Conservation (phyloP, 1,140 invertebrate species). For the Drosophila funebris region DNA sequence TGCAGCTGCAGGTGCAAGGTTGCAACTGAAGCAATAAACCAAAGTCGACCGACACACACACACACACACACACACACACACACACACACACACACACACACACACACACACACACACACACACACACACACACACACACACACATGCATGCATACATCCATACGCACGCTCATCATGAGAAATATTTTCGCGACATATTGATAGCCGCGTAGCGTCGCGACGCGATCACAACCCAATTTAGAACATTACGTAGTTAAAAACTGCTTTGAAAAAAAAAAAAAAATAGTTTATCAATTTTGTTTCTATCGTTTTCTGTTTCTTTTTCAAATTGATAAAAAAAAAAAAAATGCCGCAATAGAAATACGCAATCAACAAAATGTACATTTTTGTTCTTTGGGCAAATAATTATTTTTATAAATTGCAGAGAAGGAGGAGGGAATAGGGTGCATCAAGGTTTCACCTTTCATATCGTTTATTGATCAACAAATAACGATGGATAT, state of each 20-base stretch:
- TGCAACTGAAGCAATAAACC: conserved; percentile 14
- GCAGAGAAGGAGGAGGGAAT: background rate
- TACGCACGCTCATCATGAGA: background rate
- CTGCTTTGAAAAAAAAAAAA: conserved; percentile 38
- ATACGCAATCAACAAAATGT: conserved; percentile 9
- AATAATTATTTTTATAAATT: background rate
- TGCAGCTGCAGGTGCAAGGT: conserved; percentile 39
- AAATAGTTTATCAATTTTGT: conserved; percentile 38
- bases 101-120: background rate
- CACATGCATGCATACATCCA: no score
- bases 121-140: background rate
- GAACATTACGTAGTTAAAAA: conserved; percentile 62
- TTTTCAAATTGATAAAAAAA: conserved; percentile 28
- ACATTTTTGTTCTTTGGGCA: background rate
- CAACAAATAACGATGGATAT: background rate
- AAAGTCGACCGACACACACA: conserved; percentile 9
- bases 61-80: background rate
- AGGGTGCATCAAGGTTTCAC: background rate
- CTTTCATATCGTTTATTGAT: conserved; percentile 3
- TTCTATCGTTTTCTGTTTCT: conserved; percentile 3
- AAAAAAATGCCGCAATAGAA: conserved; percentile 16
- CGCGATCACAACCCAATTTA: conserved; percentile 57
- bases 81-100: background rate
- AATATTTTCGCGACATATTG: conserved; percentile 11
- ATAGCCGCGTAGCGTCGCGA: conserved; percentile 10